phyloP scores from a whole-genome alignment of 2,797 vertebrate species.

The Avahi laniger region DNA sequence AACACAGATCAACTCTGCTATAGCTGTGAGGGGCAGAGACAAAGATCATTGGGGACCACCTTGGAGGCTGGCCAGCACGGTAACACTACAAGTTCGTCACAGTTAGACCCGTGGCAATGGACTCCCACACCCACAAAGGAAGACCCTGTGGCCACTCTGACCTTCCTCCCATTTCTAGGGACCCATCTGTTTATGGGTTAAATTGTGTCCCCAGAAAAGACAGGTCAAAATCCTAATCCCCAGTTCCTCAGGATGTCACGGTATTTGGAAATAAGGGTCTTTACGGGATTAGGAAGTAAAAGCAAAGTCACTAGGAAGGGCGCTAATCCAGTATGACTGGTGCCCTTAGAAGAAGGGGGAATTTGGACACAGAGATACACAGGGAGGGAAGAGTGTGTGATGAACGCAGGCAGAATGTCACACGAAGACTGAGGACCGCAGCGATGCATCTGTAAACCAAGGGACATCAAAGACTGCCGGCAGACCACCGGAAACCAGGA shows the following conservation, averaged over 20 bases:
- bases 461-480: background rate
- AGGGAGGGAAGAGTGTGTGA: rapidly evolving
- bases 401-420: background rate
- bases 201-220: background rate
- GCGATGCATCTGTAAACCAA: rapidly evolving
- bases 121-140: background rate
- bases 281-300: too few species aligned
- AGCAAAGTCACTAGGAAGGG: background rate
- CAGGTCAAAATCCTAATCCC: background rate
- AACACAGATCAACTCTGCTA: too few species aligned
- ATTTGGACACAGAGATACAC: background rate
- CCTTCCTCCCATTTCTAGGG: background rate
- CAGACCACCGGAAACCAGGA: background rate
- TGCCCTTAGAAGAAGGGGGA: background rate
- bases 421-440: rapidly evolving
- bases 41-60: background rate
- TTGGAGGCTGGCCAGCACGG: background rate
- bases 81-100: background rate
- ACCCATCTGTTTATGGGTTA: too few species aligned
- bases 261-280: background rate
- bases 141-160: background rate
- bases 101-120: background rate
- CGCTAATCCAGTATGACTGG: background rate
- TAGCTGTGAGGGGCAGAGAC: background rate
- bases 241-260: too few species aligned